phyloP scores from a whole-genome alignment of 2,113 vertebrate genomes.

The Orthonyx spaldingii region DNA sequence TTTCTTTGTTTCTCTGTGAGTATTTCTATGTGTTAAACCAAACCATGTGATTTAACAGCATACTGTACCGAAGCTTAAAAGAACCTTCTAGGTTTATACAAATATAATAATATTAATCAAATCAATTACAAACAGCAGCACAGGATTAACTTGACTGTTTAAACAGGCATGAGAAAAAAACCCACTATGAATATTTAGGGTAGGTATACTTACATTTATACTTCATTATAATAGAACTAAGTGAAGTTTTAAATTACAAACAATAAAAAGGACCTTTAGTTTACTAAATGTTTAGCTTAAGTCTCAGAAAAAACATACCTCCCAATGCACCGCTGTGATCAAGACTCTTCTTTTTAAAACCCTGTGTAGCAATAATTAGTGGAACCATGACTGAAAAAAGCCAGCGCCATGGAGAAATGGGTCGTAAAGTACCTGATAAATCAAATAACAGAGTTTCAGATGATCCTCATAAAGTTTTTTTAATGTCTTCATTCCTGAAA shows the following conservation, averaged over 20 bases:
- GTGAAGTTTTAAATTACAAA: neutral
- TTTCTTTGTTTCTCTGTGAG: neutral
- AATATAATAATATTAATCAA: neutral
- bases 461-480: neutral
- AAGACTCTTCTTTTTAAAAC: constrained; percentile 85
- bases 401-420: constrained; percentile 95
- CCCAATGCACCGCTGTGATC: constrained; percentile 85
- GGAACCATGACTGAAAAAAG: constrained; percentile 89
- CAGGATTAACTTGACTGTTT: neutral
- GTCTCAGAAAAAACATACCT: constrained; percentile 72
- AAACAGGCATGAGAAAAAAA: neutral
- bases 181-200: neutral
- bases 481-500: neutral
- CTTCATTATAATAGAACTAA: neutral
- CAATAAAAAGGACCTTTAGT: neutral
- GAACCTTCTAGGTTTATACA: neutral
- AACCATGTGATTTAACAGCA: neutral
- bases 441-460: neutral
- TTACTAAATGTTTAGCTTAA: neutral
- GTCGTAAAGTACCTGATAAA: constrained; percentile 80
- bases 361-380: constrained; percentile 75
- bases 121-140: neutral
- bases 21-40: neutral
- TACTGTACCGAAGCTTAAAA: neutral
- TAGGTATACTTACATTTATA: neutral